Base-by-base conservation (phyloP, 2,888 invertebrate species). In the Laothoe populi region DNA sequence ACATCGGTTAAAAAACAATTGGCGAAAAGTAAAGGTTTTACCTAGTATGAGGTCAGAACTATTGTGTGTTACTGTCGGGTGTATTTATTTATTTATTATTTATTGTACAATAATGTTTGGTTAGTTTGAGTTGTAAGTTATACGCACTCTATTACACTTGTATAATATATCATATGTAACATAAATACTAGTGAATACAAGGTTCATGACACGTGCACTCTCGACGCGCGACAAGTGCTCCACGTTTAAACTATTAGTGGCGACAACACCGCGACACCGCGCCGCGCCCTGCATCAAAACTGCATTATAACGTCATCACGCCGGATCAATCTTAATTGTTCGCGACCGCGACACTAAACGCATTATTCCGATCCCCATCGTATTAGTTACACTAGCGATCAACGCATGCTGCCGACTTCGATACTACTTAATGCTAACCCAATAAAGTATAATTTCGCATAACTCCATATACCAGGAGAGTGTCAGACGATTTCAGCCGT, bases 261-360 rank as follows among this genome's bases (percentile, higher is more conserved):
- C 63, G 64, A 49, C 49, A 49, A 26, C 66, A 68, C 71, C 72
- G 68, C 73, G 70, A 5, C 26, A 5, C 59, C 72, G 71, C 70
- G 66, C 71, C 71, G 69, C 73, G 70, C 72, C 79, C 78, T 81
- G 70, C 75, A 81, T 84, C 81, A 70, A 78, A 82, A 79, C 77
- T 76, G 77, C 79, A 86, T 86, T 83, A 86, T 86, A 84, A 84
- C 80, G 81, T 86, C 87, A 86, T 87, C 87, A 82, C 83, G 79
- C 81, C 86, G 85, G 78, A 82, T 86, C 87, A 82, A 84, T 81
- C 78, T 78, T 83, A 86, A 86, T 86, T 79, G 87, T 71, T 71
- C 77, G 82, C 79, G 79, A 82, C 82, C 84, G 84, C 84, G 68
- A 70, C 68, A 66, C 66, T 67, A 64, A 58, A 69, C 71, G 73